Evolutionary conservation across 2,113 vertebrate species (phyloP).

Genomic region (Burhinus oedicnemus): DNA sequence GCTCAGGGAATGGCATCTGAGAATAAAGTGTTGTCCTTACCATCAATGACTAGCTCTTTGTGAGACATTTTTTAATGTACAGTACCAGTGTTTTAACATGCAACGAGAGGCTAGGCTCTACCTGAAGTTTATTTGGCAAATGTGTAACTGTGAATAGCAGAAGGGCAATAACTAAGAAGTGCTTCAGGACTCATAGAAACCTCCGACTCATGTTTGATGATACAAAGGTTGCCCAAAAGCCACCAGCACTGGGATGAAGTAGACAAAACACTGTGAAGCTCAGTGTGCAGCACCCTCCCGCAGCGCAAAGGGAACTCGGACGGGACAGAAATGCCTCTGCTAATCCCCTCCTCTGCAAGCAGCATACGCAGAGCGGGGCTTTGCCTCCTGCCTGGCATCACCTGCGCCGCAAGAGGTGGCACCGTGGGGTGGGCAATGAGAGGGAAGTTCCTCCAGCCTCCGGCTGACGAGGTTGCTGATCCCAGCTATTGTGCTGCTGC

Average conservation of each 20-base stretch:
- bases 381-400: not conserved
- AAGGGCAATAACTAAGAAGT: not conserved
- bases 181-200: not conserved
- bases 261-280: not conserved
- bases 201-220: not conserved
- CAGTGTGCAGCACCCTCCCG: not conserved
- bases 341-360: not conserved
- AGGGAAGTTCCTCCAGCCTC: not conserved
- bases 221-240: not conserved
- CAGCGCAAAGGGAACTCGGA: rapidly evolving
- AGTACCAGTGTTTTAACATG: not conserved
- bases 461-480: rapidly evolving
- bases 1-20: not conserved
- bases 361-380: not conserved
- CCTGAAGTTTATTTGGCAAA: not conserved
- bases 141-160: not conserved
- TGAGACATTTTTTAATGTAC: not conserved
- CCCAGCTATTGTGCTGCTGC: rapidly evolving
- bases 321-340: not conserved
- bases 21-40: not conserved
- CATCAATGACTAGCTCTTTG: not conserved
- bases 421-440: rapidly evolving
- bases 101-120: not conserved
- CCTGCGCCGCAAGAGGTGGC: rapidly evolving
- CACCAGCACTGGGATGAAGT: not conserved